phyloP scores from a whole-genome alignment of 2,113 vertebrate species.

The Vulpes lagopus region DNA sequence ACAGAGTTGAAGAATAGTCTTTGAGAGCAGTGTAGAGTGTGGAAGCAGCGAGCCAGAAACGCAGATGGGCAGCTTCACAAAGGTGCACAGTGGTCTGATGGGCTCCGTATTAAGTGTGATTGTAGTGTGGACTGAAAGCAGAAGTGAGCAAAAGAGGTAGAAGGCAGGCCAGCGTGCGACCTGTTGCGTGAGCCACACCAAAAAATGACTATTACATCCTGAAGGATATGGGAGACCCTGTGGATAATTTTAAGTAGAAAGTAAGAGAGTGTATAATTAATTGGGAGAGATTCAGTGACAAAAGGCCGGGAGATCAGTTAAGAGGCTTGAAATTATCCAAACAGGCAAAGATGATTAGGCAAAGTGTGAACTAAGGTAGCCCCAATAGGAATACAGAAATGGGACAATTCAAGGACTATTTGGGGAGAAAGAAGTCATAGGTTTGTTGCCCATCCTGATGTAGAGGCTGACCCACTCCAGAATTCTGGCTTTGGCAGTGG shows the following conservation, averaged over 20 bases:
- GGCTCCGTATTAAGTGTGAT: accelerated
- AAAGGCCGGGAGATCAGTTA: neutral
- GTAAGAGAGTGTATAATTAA: neutral
- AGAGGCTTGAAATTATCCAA: neutral
- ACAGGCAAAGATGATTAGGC: neutral
- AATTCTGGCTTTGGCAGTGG: neutral
- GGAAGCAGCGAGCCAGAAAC: neutral
- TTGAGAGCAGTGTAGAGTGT: neutral
- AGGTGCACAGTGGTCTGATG: neutral
- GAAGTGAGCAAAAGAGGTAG: neutral
- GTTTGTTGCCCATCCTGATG: neutral
- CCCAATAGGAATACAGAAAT: neutral
- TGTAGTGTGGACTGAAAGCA: neutral
- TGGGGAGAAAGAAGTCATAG: neutral
- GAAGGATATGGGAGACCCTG: neutral
- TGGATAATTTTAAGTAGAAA: neutral
- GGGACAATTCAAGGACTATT: neutral
- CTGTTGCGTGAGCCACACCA: neutral
- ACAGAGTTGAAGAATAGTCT: neutral
- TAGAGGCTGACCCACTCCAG: neutral
- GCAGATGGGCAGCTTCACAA: neutral
- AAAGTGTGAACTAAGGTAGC: neutral
- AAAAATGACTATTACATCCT: neutral
- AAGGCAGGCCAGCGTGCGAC: neutral
- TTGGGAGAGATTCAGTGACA: neutral